Base-by-base conservation (phyloP, 2,888 invertebrate species). In the Tenthredo livida region DNA sequence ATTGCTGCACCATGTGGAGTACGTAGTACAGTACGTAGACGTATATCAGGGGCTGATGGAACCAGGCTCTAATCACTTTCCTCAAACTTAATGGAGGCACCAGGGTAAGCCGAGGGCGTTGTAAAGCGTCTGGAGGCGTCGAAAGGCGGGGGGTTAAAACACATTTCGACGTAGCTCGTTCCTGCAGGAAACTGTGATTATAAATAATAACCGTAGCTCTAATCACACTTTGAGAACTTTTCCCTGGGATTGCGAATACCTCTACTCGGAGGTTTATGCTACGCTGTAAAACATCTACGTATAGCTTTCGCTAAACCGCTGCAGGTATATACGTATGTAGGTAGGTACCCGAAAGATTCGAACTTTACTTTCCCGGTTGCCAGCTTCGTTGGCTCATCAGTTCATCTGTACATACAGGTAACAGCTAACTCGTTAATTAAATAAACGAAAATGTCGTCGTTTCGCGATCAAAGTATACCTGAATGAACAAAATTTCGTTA, bases 151-250 rank as follows among this genome's bases (percentile, higher is more conserved):
- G 67, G 33, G 83, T 67, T 47, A 47, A 65, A 84, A 65, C 78
- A 82, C 72, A 85, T 78, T 82, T 70, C 15, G 72, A 85, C 67
- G 67, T 25, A 17, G 85, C 85, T 85, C 72, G 85, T 84, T 84
- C 25, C n/a, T n/a, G n/a, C 15, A 29, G 82, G 37, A 72, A 78
- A 80, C 78, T 78, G 70, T 70, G 85, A 85, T 85, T 78, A 85
- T 85, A 85, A 85, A 85, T 85, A 85, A 85, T 85, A 85, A 85
- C 85, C 50, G 80, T 72, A 37, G 78, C 67, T 43, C 85, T 85
- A 80, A 85, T 85, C 85, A 70, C 85, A 85, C 82, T 85, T 85
- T 54, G 85, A 85, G 33, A 85, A 85, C 85, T 82, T 85, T 85
- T 80, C 61, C 83, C 83, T 77, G 15, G 47, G 43, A 43, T 43